These are phyloP conservation scores for Helarctos malayanus DNA, from an alignment of 2,797 vertebrate genomes.

Conservation along the genomic window DNA sequence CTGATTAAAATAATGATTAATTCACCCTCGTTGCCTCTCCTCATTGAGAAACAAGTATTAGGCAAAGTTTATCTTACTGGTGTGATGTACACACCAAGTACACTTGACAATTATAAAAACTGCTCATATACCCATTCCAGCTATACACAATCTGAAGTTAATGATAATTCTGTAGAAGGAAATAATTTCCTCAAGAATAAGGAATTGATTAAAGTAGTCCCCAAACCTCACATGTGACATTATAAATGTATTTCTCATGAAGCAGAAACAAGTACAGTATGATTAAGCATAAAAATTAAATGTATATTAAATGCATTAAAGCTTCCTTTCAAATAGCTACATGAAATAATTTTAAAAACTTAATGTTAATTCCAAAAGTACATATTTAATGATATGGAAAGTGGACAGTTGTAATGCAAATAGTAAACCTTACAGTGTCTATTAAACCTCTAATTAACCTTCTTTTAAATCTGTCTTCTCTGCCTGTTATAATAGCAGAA, in stretches of 20 bases:
- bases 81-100: not conserved
- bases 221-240: constrained; percentile 4
- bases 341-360: constrained; percentile 33
- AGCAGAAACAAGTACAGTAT: not conserved
- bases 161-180: constrained; percentile 28
- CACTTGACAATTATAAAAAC: not conserved
- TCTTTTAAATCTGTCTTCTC: constrained; percentile 61
- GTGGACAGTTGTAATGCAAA: not conserved
- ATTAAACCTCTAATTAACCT: constrained; percentile 72
- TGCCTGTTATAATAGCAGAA: constrained; percentile 30
- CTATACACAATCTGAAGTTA: not conserved
- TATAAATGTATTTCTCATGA: constrained; percentile 43
- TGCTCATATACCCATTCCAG: not conserved
- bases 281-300: constrained; percentile 44
- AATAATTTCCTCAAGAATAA: constrained; percentile 8
- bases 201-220: not conserved
- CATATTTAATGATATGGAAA: constrained; percentile 17
- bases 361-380: not conserved
- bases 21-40: not conserved
- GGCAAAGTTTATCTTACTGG: not conserved
- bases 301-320: not conserved
- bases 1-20: not conserved
- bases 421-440: not conserved
- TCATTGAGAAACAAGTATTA: not conserved
- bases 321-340: not conserved